phyloP scores from a whole-genome alignment of 37 sponge, comb jelly and placozoan species.

The Oopsacas minuta region DNA sequence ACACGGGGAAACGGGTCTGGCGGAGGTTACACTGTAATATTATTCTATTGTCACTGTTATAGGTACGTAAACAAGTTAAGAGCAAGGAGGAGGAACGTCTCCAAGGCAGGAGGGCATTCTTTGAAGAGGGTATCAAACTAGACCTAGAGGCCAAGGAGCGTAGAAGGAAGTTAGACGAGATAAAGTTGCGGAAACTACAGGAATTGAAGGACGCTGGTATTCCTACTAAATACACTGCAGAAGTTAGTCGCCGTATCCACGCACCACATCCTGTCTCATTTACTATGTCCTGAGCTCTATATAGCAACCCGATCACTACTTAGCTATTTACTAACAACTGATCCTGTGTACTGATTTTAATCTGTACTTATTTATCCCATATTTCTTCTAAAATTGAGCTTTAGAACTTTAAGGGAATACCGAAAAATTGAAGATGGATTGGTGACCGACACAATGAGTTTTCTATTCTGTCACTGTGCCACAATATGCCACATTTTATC shows the following conservation, averaged over 20 bases:
- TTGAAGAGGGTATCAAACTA: constrained; percentile 86
- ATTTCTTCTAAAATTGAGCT: too few species aligned
- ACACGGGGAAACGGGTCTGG: neutral
- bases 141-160: constrained; percentile 94
- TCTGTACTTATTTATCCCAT: neutral
- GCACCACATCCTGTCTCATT: constrained; percentile 77
- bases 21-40: too few species aligned
- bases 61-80: constrained; percentile 75
- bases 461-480: too few species aligned
- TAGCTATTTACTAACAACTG: neutral
- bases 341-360: neutral
- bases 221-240: constrained; percentile 90
- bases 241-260: constrained; percentile 77
- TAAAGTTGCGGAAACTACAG: constrained; percentile 80
- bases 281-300: constrained; percentile 40
- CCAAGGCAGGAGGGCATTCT: constrained; percentile 59
- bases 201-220: constrained; percentile 79
- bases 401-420: too few species aligned
- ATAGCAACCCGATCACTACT: neutral
- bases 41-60: neutral
- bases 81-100: constrained; percentile 64
- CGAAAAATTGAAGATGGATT: too few species aligned
- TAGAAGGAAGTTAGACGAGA: constrained; percentile 65
- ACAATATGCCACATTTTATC: too few species aligned
- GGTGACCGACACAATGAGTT: too few species aligned